Conservation (phyloP, 2,888 invertebrate genomes). For the Neoscelio sp. region DNA sequence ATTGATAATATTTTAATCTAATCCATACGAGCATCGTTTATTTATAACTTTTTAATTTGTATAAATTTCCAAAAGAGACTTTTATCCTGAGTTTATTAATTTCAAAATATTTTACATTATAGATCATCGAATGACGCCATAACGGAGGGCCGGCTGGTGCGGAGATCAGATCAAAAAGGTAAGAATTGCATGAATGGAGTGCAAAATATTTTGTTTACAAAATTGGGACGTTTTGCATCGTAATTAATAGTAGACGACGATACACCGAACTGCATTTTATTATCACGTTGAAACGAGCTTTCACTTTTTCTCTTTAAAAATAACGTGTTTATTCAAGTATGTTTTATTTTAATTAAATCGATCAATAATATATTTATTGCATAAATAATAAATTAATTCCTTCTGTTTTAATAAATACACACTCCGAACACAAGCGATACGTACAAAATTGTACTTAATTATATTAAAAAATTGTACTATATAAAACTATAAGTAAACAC, state of each 20-base stretch:
- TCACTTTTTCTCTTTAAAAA: neutral
- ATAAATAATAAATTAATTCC: neutral
- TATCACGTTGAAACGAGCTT: neutral
- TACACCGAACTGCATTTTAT: too few relatives aligned
- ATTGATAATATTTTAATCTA: too few relatives aligned
- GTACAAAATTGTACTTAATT: too few relatives aligned
- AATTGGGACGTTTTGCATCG: too few relatives aligned
- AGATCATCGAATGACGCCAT: conserved; percentile 82
- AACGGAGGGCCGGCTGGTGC: conserved; percentile 80
- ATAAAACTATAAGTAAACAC: too few relatives aligned
- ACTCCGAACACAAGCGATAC: too few relatives aligned
- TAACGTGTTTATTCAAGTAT: neutral
- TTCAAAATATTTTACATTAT: conserved; percentile 59
- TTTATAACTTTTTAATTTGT: too few relatives aligned
- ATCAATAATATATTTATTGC: neutral
- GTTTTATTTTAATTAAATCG: neutral
- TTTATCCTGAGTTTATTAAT: conserved; percentile 4
- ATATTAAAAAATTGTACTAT: too few relatives aligned
- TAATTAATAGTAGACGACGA: too few relatives aligned
- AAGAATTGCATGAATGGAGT: conserved; percentile 69
- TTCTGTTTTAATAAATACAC: too few relatives aligned
- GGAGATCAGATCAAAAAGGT: conserved; percentile 79
- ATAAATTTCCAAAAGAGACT: too few relatives aligned
- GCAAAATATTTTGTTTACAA: neutral
- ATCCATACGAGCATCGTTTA: too few relatives aligned